phyloP scores from a whole-genome alignment of 2,797 vertebrate genomes.

The Peromyscus attwateri region DNA sequence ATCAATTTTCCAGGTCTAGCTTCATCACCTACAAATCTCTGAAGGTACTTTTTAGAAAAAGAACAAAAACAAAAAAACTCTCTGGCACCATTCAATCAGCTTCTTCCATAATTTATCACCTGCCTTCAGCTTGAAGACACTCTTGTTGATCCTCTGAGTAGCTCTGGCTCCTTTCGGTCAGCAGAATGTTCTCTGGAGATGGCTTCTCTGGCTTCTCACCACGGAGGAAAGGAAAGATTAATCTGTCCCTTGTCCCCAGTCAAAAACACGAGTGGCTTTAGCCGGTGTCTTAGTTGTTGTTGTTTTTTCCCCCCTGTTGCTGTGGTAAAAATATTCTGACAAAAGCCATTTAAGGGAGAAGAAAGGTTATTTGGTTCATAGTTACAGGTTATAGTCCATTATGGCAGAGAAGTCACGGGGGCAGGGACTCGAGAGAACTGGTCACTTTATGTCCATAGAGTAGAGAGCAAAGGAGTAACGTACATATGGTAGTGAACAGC shows the following conservation, averaged over 20 bases:
- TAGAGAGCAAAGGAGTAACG: not conserved
- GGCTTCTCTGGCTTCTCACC: not conserved
- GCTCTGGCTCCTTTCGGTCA: not conserved
- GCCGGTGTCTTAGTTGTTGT: no score
- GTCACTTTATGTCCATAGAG: not conserved
- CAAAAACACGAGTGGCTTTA: not conserved
- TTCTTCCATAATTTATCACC: slow-evolving; percentile 52
- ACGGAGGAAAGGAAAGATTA: not conserved
- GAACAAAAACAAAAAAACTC: not conserved
- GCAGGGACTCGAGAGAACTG: not conserved
- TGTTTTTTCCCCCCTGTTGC: not conserved
- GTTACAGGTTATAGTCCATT: not conserved
- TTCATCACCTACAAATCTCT: slow-evolving; percentile 66
- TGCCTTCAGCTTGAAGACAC: not conserved
- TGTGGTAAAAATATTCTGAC: not conserved
- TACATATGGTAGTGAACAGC: not conserved
- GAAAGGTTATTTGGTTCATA: not conserved
- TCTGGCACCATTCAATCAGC: not conserved
- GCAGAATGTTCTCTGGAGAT: not conserved
- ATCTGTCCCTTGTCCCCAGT: not conserved
- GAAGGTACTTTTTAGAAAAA: slow-evolving; percentile 29
- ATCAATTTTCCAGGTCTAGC: slow-evolving; percentile 65
- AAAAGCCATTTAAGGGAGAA: not conserved
- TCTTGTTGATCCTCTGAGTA: not conserved
- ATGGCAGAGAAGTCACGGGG: no score